Percentiles rank a stretch among this genome's conserved stretches.
Conservation (phyloP, 2,888 invertebrate species). For the Encarsia formosa region DNA sequence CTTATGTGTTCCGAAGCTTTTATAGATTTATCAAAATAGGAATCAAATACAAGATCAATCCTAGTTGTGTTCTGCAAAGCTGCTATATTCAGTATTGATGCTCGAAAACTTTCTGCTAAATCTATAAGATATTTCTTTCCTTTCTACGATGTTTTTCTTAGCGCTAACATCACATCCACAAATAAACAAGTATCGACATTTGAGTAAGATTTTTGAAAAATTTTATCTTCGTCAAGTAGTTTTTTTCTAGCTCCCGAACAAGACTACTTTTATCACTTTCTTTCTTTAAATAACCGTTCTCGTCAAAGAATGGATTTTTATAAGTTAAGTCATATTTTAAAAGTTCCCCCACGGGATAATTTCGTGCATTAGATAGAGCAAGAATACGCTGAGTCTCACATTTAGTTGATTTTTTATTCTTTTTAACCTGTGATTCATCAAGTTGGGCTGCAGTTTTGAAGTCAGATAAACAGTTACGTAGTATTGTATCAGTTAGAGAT, state of each 20-base stretch:
- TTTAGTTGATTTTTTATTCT: not conserved
- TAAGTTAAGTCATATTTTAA: not conserved
- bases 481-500: not conserved
- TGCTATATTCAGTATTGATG: not conserved
- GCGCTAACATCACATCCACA: not conserved
- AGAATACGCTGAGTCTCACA: not conserved
- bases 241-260: not conserved
- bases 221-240: no score
- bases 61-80: not conserved
- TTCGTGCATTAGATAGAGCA: not conserved
- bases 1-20: not conserved
- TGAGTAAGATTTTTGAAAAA: no score
- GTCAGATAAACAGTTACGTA: not conserved
- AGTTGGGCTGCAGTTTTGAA: not conserved
- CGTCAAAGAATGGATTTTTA: not conserved
- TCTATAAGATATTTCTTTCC: not conserved
- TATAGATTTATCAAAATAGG: not conserved
- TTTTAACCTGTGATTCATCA: not conserved
- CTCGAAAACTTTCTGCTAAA: no score
- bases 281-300: not conserved
- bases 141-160: not conserved
- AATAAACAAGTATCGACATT: not conserved
- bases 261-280: not conserved
- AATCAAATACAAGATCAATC: not conserved
- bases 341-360: not conserved